Evolutionary conservation across 2,888 invertebrate species (phyloP), one percentile per base, ranked within the genome.

Genomic region (Nomada fucata): DNA sequence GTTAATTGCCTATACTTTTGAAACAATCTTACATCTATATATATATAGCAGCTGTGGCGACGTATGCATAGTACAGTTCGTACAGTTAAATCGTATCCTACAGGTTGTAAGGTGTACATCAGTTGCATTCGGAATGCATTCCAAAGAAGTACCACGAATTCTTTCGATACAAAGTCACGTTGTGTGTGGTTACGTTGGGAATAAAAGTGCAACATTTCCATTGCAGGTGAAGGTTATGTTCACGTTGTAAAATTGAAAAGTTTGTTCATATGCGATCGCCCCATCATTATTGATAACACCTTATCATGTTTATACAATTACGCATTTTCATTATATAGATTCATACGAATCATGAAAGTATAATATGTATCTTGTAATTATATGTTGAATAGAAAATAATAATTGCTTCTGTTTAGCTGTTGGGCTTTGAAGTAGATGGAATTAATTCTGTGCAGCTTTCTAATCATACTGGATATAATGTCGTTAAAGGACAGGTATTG

Each of bases 381-480:
- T 53, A 53, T 42, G n/a, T 26, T 9, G 42, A 13, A 52, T 42
- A 42, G 42, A 42, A 47, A 18, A 42, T 57, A n/a, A 53, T 29
- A 20, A 47, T 70, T 68, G 65, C 13, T 67, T 73, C 47, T 72
- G n/a, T 74, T 60, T 68, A 99, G 99, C 95, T 99, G 59, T 94
- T 99, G 78, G 99, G 99, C 7, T 98, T 99, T 94, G 99, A 99
- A 94, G 99, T 99, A 1, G 99, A 99, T 94, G 96, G 96, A 10
- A 97, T 99, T 74, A 99, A 99, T 94, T 99, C 99, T 1, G 99
- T 99, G 0, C 99, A 99, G 93, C 97, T 99, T 92, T 99, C 98
- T 11, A 99, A 99, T 93, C 99, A 99, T 92, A 99, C 99, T 52
- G 98, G 97, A 85, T 98, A 97, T 92, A 95, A 96, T 87, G 94